phyloP scores from a whole-genome alignment of 2,797 vertebrate genomes.

The Gouania willdenowi region DNA sequence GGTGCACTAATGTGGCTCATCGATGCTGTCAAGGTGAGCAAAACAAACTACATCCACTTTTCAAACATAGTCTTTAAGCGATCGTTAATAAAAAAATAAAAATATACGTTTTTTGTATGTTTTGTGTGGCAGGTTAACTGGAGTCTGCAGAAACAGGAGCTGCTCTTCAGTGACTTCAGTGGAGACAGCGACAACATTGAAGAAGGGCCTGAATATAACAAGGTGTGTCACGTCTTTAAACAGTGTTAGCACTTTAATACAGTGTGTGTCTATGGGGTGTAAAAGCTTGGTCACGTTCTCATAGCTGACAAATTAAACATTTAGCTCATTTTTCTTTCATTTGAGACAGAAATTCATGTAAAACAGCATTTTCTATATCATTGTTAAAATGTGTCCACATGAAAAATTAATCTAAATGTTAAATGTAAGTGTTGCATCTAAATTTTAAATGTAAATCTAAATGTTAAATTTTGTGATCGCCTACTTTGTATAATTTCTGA shows the following conservation, averaged over 20 bases:
- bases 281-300: too few species aligned
- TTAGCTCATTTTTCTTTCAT: too few species aligned
- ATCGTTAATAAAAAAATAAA: background rate
- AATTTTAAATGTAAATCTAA: too few species aligned
- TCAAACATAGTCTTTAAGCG: background rate
- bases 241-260: background rate
- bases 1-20: conserved; percentile 92
- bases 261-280: background rate
- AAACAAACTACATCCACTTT: background rate
- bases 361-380: too few species aligned
- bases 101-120: background rate
- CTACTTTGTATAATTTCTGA: too few species aligned
- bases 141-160: conserved; percentile 72
- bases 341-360: too few species aligned
- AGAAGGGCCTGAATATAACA: conserved; percentile 84
- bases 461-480: too few species aligned
- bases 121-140: conserved; percentile 64
- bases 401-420: too few species aligned
- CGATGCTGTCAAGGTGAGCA: conserved; percentile 87
- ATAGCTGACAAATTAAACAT: too few species aligned
- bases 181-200: conserved; percentile 77
- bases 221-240: conserved; percentile 66
- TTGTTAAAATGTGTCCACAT: background rate
- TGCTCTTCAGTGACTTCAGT: conserved; percentile 82
- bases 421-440: too few species aligned